Evolutionary conservation across 2,888 invertebrate genomes (phyloP).

Genomic region (Lasioglossum vierecki): DNA sequence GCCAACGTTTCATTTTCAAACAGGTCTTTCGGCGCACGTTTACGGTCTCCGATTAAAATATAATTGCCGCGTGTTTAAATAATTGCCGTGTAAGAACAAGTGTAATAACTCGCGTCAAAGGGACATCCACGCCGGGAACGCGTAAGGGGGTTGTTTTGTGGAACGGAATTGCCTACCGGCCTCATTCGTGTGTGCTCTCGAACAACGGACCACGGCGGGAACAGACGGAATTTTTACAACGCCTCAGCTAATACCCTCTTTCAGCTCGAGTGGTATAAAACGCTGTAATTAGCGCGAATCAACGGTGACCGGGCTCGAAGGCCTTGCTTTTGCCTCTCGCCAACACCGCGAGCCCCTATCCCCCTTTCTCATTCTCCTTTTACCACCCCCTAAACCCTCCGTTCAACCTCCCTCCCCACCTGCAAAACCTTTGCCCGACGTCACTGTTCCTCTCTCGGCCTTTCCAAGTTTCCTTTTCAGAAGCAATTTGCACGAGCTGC

Average conservation of each 20-base stretch:
- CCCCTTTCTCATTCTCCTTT: background rate
- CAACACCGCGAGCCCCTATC: constrained; percentile 44
- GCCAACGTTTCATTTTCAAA: background rate
- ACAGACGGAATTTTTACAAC: constrained; percentile 56
- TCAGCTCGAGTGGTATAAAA: constrained; percentile 66
- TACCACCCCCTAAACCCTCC: background rate
- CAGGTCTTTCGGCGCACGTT: background rate
- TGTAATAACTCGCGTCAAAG: constrained; percentile 40
- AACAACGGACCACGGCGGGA: constrained; percentile 47
- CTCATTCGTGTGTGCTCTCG: constrained; percentile 45
- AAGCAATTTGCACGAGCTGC: constrained; percentile 30
- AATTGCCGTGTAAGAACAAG: constrained; percentile 32
- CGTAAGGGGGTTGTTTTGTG: constrained; percentile 45
- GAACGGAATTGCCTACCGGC: constrained; percentile 56
- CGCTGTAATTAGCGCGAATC: constrained; percentile 72
- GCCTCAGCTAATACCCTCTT: constrained; percentile 60
- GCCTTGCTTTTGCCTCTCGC: constrained; percentile 36
- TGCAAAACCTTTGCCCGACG: background rate
- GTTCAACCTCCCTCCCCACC: background rate
- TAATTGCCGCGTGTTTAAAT: constrained; percentile 33
- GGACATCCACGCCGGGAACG: constrained; percentile 36
- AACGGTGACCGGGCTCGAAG: constrained; percentile 66
- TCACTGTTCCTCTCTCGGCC: background rate
- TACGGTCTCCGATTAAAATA: constrained; percentile 16
- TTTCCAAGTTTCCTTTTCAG: constrained; percentile 33